Base-by-base conservation (phyloP, 2,797 vertebrate genomes). In the Siniperca undulata region DNA sequence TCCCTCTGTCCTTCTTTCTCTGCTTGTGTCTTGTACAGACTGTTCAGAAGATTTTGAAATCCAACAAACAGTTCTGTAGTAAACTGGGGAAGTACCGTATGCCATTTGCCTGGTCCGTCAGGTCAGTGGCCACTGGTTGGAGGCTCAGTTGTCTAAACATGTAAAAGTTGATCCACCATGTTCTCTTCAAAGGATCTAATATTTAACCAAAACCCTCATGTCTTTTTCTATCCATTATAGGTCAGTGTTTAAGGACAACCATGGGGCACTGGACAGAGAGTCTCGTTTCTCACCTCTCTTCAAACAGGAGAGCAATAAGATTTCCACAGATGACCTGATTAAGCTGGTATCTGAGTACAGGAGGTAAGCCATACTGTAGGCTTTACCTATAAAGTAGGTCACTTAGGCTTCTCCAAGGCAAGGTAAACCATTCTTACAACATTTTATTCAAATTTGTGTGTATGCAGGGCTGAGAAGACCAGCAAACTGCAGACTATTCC, bases 21-120 rank as follows among this genome's bases (percentile, higher is more conserved):
- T 48, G 62, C 75, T 87, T 71, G 52, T 70, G 82, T 85, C 55
- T 75, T 86, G 61, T 79, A 27, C 83, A 99, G 99, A 98, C 93
- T 70, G 97, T 97, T 76, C 99, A 99, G 92, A 99, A 99, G 94
- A 96, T 97, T 86, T 89, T 99, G 88, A 99, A 98, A 94, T 97
- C 98, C 89, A 99, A 98, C 91, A 99, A 97, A 56, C 98, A 98
- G 77, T 99, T 99, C 90, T 99, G 98, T 82, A 97, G 94, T 95
- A 98, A 97, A 91, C 89, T 99, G 89, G 99, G 98, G 22, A 99
- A 97, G 88, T 99, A 99, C 88, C 96, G 96, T 3, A 99, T 99
- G 98, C 99, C 99, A 0, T 99, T 99, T 77, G 99, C 98, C 34
- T 99, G 99, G 99, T 97, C 97, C 0, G 93, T 99, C 82, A 97